A percentile compares a stretch with the other conserved stretches of the same genome.
Evolutionary conservation across 2,888 invertebrate species (phyloP).

Genomic region (Hesperia comma): DNA sequence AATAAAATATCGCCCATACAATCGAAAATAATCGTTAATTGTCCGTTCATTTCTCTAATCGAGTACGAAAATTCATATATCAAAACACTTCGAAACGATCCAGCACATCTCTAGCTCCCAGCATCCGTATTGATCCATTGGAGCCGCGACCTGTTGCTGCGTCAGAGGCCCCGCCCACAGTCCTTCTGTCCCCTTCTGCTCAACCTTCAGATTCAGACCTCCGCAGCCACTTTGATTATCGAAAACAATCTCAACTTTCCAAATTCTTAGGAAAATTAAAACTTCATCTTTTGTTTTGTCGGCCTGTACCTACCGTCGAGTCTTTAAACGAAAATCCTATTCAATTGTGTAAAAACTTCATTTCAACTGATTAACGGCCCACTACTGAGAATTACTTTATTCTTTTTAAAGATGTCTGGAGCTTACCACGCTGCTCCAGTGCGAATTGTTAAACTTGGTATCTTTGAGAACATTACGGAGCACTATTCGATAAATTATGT

Average conservation of each 20-base stretch:
- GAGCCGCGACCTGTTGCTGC: constrained; percentile 76
- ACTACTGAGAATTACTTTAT: too few relatives aligned
- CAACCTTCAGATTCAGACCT: constrained; percentile 45
- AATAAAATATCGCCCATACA: not conserved
- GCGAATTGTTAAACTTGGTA: too few relatives aligned
- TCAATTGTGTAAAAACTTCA: constrained; percentile 42
- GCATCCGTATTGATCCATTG: constrained; percentile 75
- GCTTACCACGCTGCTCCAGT: too few relatives aligned
- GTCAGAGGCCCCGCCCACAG: constrained; percentile 57
- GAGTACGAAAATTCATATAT: not conserved
- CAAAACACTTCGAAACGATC: not conserved
- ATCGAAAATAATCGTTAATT: not conserved
- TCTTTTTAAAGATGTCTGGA: too few relatives aligned
- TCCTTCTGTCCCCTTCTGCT: constrained; percentile 44
- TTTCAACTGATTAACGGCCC: constrained; percentile 3
- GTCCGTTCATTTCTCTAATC: too few relatives aligned
- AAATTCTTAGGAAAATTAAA: constrained; percentile 76
- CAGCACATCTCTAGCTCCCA: constrained; percentile 47
- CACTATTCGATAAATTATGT: too few relatives aligned
- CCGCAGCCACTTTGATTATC: constrained; percentile 66
- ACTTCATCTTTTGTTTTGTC: constrained; percentile 51
- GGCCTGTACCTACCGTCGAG: constrained; percentile 25
- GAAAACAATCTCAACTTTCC: constrained; percentile 78
- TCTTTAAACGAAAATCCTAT: constrained; percentile 33
- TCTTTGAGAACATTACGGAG: too few relatives aligned